Conservation (phyloP, 2,113 vertebrate genomes). For the Panthera uncia region DNA sequence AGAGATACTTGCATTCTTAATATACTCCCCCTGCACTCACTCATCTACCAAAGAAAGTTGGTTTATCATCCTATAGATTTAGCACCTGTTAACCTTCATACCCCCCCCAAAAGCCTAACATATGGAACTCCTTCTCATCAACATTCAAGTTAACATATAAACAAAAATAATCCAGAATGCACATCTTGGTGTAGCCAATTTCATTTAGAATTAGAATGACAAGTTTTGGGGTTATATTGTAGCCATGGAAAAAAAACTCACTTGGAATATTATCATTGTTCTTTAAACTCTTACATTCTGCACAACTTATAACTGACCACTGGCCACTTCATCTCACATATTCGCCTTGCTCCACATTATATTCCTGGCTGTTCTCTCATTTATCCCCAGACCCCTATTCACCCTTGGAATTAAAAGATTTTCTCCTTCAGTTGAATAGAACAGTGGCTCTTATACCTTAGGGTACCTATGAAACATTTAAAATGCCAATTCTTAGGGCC, state of each 20-base stretch:
- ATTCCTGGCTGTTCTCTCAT: not conserved
- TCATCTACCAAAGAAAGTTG: not conserved
- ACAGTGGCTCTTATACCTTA: not conserved
- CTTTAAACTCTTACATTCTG: not conserved
- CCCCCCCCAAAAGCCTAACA: not conserved
- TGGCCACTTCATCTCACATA: not conserved
- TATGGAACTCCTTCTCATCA: not conserved
- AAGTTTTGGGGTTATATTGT: not conserved
- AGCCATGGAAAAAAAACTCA: not conserved
- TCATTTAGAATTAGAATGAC: constrained; percentile 30
- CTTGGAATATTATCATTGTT: not conserved
- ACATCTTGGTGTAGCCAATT: not conserved
- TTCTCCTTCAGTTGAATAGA: not conserved
- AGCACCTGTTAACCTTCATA: not conserved
- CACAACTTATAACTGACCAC: not conserved
- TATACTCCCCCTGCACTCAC: not conserved
- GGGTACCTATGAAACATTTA: not conserved
- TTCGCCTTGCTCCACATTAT: not conserved
- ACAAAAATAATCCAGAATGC: not conserved
- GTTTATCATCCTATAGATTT: not conserved
- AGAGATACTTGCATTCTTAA: not conserved
- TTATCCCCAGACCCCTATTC: not conserved
- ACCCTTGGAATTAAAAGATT: not conserved
- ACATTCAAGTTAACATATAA: not conserved
- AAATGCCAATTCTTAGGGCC: not conserved